Percentiles rank a stretch among this genome's conserved stretches.
Evolutionary conservation across 2,797 vertebrate species (phyloP).

Genomic region (Chaetodon trifasciatus): DNA sequence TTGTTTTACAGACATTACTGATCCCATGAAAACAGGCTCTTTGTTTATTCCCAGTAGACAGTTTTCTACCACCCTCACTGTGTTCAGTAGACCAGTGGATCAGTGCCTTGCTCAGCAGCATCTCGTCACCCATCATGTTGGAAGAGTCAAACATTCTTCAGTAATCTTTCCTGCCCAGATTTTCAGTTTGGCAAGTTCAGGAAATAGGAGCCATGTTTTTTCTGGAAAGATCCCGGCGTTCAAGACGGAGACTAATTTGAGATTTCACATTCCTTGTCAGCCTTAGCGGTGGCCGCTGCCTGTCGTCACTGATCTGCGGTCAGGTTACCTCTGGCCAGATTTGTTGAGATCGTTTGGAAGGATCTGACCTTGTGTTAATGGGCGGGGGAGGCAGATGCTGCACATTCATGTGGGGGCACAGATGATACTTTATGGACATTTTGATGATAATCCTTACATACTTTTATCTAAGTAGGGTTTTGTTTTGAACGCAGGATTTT

Average conservation of each 20-base stretch:
- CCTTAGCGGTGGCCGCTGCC: not conserved
- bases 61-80: not conserved
- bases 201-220: conserved; percentile 37
- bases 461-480: too few relatives aligned
- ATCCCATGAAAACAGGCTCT: too few relatives aligned
- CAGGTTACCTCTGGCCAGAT: conserved; percentile 40
- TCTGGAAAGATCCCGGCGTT: not conserved
- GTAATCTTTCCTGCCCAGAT: not conserved
- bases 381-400: conserved; percentile 6
- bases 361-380: conserved; percentile 32
- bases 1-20: too few relatives aligned
- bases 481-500: too few relatives aligned
- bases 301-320: conserved; percentile 29
- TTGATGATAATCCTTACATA: too few relatives aligned
- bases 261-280: conserved; percentile 29
- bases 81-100: too few relatives aligned
- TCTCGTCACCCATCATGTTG: not conserved
- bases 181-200: not conserved
- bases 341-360: conserved; percentile 36
- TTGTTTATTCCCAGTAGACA: not conserved
- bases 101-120: not conserved
- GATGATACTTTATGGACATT: not conserved
- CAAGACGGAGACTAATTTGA: conserved; percentile 48
- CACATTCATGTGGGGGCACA: conserved; percentile 22
- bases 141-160: not conserved